These are phyloP conservation scores for Cheilosia vulpina DNA, from an alignment of 2,888 invertebrate genomes.

Conservation along the genomic window DNA sequence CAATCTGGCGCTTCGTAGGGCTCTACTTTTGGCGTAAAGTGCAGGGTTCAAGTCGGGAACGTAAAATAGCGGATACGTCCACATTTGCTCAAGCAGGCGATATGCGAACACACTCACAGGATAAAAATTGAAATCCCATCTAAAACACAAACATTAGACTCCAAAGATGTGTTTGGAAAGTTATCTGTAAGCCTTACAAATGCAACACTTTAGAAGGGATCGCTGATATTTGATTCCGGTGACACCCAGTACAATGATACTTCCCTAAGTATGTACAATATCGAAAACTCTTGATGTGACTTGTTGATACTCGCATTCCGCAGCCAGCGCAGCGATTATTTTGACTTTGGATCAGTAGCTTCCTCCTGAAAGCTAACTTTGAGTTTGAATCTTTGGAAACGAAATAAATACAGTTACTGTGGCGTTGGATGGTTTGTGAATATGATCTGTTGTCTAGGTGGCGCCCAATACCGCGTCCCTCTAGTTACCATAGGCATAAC, in stretches of 20 bases:
- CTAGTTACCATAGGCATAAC: slow-evolving; percentile 85
- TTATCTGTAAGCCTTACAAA: slow-evolving; percentile 70
- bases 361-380: slow-evolving; percentile 84
- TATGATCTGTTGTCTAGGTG: slow-evolving; percentile 92
- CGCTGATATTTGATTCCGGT: slow-evolving; percentile 89
- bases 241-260: slow-evolving; percentile 94
- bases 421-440: slow-evolving; percentile 89
- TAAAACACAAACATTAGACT: slow-evolving; percentile 62
- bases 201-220: slow-evolving; percentile 88
- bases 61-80: slow-evolving; percentile 90
- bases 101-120: slow-evolving; percentile 93
- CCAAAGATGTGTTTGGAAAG: neutral
- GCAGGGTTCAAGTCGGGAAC: slow-evolving; percentile 88
- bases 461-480: slow-evolving; percentile 93
- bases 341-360: slow-evolving; percentile 88
- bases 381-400: neutral
- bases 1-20: slow-evolving; percentile 86
- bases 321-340: slow-evolving; percentile 93
- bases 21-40: slow-evolving; percentile 87
- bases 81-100: slow-evolving; percentile 90
- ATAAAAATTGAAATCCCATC: slow-evolving; percentile 86
- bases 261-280: slow-evolving; percentile 93
- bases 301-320: slow-evolving; percentile 90
- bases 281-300: slow-evolving; percentile 89
- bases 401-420: slow-evolving; percentile 83